Evolutionary conservation across 1,140 invertebrate species (phyloP).

Genomic region (Subanguina moxae): DNA sequence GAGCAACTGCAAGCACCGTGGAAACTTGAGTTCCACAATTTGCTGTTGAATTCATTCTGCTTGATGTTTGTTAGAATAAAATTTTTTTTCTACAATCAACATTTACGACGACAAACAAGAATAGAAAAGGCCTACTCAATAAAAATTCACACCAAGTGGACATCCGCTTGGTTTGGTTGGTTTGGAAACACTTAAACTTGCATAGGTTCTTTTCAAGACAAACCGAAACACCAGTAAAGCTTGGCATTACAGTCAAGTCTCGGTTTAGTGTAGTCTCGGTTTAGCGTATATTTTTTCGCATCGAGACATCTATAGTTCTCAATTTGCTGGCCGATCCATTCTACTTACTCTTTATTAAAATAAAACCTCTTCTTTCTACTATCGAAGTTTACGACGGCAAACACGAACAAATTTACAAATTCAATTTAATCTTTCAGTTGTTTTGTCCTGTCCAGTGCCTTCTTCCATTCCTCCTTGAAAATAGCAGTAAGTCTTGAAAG

Average conservation of each 20-base stretch:
- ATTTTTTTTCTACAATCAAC: background rate
- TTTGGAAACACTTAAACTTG: no score
- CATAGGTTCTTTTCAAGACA: no score
- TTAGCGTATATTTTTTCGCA: no score
- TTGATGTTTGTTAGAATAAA: background rate
- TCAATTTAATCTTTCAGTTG: background rate
- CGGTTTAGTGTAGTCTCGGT: no score
- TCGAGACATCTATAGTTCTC: background rate
- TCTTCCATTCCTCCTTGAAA: slow-evolving; percentile 29
- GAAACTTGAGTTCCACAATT: no score
- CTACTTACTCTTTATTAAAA: background rate
- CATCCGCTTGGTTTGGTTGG: no score
- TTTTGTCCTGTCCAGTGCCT: slow-evolving; percentile 10
- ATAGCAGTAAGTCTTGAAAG: background rate
- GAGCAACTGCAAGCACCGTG: background rate
- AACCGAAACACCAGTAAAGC: no score
- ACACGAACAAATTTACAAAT: slow-evolving; percentile 5
- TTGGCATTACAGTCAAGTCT: no score
- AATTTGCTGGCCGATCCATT: background rate
- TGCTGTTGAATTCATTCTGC: no score
- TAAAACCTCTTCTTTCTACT: background rate
- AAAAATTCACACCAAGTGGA: no score
- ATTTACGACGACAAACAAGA: background rate
- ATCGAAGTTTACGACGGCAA: background rate
- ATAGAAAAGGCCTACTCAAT: no score